Percentiles rank a stretch among this genome's conserved stretches.
Conservation (phyloP, 2,888 invertebrate genomes). For the Nemapogon koenigi region DNA sequence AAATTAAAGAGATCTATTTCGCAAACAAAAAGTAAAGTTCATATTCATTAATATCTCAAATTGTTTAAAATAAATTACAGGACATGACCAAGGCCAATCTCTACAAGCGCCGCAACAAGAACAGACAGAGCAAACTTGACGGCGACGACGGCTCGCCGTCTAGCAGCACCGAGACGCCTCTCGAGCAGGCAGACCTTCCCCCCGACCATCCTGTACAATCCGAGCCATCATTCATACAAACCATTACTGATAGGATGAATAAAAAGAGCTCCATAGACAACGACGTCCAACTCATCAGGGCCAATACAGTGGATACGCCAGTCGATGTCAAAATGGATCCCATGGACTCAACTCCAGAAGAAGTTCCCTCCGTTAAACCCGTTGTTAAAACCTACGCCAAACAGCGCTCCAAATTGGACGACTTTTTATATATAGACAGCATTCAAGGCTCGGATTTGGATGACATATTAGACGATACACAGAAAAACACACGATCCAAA, state of each 20-base stretch:
- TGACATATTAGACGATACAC: constrained; percentile 22
- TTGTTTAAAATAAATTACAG: constrained; percentile 22
- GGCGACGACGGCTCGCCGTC: not conserved
- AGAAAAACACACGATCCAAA: constrained; percentile 43
- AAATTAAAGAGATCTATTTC: not conserved
- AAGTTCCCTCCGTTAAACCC: constrained; percentile 41
- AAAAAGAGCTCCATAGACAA: constrained; percentile 44
- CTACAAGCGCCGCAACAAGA: constrained; percentile 52
- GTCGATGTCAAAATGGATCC: constrained; percentile 11
- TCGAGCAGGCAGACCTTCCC: constrained; percentile 19
- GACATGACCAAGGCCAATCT: constrained; percentile 58
- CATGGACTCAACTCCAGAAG: constrained; percentile 33
- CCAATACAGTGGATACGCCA: constrained; percentile 27
- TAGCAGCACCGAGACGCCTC: too few relatives aligned
- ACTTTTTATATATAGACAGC: constrained; percentile 50
- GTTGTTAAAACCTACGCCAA: constrained; percentile 52
- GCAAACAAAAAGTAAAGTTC: not conserved
- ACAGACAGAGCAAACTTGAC: constrained; percentile 32
- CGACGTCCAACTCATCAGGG: constrained; percentile 47
- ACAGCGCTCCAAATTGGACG: constrained; percentile 44
- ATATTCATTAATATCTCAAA: not conserved
- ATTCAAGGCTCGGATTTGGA: constrained; percentile 30
- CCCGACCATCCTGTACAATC: constrained; percentile 25
- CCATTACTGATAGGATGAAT: constrained; percentile 38
- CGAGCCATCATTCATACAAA: constrained; percentile 33